These are phyloP conservation scores for Poeciliopsis infans DNA, from an alignment of 2,797 vertebrate genomes.

Conservation along the genomic window DNA sequence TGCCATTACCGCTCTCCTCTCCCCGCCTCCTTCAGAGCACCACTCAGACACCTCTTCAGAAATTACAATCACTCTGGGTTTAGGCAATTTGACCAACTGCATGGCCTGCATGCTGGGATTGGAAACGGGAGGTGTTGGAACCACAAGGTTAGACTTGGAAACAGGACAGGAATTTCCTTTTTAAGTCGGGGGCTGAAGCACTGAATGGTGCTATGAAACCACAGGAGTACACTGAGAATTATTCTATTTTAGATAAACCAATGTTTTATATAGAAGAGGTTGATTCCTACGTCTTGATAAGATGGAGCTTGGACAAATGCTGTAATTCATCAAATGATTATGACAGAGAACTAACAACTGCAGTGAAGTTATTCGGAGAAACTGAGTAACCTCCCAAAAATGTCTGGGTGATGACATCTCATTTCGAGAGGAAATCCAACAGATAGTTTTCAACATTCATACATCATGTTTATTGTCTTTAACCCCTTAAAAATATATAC, in stretches of 20 bases:
- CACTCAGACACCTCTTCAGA: conserved; percentile 80
- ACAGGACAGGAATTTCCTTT: conserved; percentile 74
- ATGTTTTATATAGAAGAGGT: conserved; percentile 39
- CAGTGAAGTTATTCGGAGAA: conserved; percentile 34
- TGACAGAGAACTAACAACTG: conserved; percentile 26
- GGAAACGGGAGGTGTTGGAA: conserved; percentile 68
- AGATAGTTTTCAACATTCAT: conserved; percentile 24
- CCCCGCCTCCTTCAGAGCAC: conserved; percentile 72
- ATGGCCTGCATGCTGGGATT: conserved; percentile 77
- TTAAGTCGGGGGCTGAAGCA: conserved; percentile 74
- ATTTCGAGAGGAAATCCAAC: conserved; percentile 52
- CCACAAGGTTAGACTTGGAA: conserved; percentile 74
- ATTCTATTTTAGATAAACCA: conserved; percentile 63
- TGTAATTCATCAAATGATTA: conserved; percentile 26
- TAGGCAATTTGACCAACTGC: conserved; percentile 81
- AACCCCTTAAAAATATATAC: conserved; percentile 11
- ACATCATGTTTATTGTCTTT: neutral
- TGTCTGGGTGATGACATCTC: conserved; percentile 59
- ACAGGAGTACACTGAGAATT: conserved; percentile 67
- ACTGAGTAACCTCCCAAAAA: conserved; percentile 30
- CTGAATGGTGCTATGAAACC: conserved; percentile 52
- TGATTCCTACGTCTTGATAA: conserved; percentile 25
- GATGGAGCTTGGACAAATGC: neutral
- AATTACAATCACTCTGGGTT: conserved; percentile 81
- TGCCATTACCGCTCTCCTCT: conserved; percentile 63